These are phyloP conservation scores for Myotis daubentonii DNA, from an alignment of 2,797 vertebrate genomes.

Conservation along the genomic window DNA sequence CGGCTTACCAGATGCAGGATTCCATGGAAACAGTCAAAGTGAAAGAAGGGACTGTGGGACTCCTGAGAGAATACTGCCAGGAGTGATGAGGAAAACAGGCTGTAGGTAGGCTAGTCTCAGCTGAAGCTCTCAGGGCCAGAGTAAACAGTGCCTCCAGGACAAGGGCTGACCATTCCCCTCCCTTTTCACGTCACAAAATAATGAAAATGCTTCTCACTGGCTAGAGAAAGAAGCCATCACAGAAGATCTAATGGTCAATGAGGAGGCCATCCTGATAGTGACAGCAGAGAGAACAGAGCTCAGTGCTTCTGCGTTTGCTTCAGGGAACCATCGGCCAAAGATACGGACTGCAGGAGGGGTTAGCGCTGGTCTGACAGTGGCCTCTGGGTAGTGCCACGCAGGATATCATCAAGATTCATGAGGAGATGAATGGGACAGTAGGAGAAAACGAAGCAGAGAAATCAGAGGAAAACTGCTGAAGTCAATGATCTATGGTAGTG, in stretches of 20 bases:
- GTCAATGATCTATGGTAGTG: neutral
- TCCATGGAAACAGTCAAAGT: neutral
- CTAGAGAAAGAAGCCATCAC: neutral
- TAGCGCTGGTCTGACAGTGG: neutral
- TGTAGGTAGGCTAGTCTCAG: neutral
- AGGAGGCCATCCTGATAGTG: neutral
- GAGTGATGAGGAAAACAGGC: no score
- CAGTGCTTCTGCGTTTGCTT: neutral
- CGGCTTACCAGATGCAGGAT: neutral
- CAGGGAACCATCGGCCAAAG: no score
- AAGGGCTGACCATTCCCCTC: neutral
- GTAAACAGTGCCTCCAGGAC: neutral
- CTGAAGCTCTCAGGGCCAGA: neutral
- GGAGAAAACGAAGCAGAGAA: neutral
- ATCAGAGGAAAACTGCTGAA: neutral
- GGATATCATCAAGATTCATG: neutral
- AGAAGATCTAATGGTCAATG: neutral
- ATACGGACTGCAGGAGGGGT: neutral
- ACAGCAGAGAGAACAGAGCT: neutral
- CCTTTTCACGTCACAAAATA: neutral
- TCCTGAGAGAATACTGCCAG: neutral
- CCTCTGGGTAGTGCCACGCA: neutral
- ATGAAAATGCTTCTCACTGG: neutral
- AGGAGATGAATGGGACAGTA: neutral
- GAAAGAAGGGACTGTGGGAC: neutral